Evolutionary conservation across 2,888 invertebrate genomes (phyloP).

Genomic region (Rhamnusium bicolor): DNA sequence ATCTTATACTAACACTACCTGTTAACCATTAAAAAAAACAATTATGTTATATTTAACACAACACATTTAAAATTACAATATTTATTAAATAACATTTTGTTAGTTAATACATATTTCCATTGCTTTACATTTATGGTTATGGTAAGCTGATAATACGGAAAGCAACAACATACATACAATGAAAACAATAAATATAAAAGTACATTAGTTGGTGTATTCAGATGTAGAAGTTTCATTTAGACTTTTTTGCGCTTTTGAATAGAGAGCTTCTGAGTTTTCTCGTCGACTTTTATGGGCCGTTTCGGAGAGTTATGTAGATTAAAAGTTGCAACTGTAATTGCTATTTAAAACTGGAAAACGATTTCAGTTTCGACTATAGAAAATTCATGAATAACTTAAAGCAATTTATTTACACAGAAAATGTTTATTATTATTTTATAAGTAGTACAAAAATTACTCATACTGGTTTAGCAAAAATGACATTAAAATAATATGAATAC

Average conservation of each 20-base stretch:
- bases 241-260: constrained; percentile 63
- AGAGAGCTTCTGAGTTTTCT: constrained; percentile 66
- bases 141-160: neutral
- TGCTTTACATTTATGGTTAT: neutral
- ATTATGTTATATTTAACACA: too few species aligned
- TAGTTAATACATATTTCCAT: neutral
- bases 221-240: constrained; percentile 56
- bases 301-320: constrained; percentile 66
- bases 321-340: constrained; percentile 68
- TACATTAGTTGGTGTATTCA: constrained; percentile 51
- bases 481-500: too few species aligned
- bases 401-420: constrained; percentile 49
- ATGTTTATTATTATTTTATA: constrained; percentile 13
- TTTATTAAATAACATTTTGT: neutral
- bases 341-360: constrained; percentile 65
- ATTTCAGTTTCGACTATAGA: constrained; percentile 59
- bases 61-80: too few species aligned
- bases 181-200: constrained; percentile 41
- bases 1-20: too few species aligned
- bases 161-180: constrained; percentile 31
- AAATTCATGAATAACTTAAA: constrained; percentile 61
- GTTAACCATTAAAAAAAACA: too few species aligned
- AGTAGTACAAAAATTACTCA: neutral
- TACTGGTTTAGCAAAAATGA: neutral
- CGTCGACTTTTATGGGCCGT: constrained; percentile 66